Evolutionary conservation across 92 coral and sea anemone genomes (phyloP).

Genomic region (Epizoanthus rinbou): DNA sequence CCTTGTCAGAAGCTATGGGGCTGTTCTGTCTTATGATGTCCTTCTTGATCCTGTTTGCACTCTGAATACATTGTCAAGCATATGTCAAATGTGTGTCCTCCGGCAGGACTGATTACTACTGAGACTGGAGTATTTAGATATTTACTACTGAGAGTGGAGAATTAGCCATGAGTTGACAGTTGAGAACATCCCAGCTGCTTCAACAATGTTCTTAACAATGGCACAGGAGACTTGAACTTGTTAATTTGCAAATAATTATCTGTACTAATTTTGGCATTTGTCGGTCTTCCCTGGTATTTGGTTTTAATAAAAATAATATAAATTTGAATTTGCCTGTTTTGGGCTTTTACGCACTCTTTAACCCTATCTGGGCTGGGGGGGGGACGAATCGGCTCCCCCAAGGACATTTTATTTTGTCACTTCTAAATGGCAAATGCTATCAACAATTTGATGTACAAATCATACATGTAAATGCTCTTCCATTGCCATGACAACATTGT

Average conservation of each 20-base stretch:
- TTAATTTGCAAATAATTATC: neutral
- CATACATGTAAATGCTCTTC: too few relatives aligned
- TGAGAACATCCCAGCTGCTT: neutral
- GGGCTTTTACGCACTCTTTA: too few relatives aligned
- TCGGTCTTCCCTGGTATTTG: neutral
- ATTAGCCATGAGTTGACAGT: neutral
- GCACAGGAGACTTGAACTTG: slow-evolving; percentile 3
- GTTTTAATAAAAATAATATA: slow-evolving; percentile 35
- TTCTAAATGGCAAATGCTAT: too few relatives aligned
- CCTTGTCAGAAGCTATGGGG: slow-evolving; percentile 99
- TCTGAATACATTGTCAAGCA: slow-evolving; percentile 51
- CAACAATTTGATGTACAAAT: too few relatives aligned
- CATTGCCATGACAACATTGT: too few relatives aligned
- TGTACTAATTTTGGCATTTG: neutral
- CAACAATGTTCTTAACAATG: slow-evolving; percentile 4
- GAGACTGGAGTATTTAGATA: slow-evolving; percentile 15
- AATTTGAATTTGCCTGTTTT: neutral
- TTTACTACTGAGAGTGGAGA: slow-evolving; percentile 1
- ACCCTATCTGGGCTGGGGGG: too few relatives aligned
- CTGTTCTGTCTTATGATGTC: slow-evolving; percentile 99
- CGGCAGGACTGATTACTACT: neutral
- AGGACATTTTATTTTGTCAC: too few relatives aligned
- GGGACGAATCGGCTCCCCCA: too few relatives aligned
- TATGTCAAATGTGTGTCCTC: neutral
- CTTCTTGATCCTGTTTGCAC: slow-evolving; percentile 98